Conservation (phyloP, 2,113 vertebrate species). For the Phoxinus phoxinus region DNA sequence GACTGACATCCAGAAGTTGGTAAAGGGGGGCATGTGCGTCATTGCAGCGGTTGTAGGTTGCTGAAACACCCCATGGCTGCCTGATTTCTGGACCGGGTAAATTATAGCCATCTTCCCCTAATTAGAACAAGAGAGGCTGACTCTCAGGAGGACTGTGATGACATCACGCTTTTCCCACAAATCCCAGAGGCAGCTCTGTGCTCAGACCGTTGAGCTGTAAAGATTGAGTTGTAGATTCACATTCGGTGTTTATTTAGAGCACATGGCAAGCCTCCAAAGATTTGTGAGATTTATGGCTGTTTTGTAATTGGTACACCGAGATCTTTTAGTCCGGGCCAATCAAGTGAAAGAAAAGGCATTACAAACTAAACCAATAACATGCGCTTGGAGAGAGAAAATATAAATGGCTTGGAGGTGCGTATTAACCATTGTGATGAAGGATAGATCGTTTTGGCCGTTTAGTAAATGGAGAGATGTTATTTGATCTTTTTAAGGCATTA, state of each 20-base stretch:
- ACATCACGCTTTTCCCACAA: slow-evolving; percentile 54
- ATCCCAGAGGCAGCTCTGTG: slow-evolving; percentile 42
- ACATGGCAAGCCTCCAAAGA: slow-evolving; percentile 18
- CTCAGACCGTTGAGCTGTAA: slow-evolving; percentile 20
- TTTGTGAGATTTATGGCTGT: slow-evolving; percentile 24
- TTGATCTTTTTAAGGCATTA: neutral
- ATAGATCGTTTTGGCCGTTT: neutral
- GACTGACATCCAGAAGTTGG: neutral
- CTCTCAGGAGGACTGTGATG: slow-evolving; percentile 49
- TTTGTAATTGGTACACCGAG: slow-evolving; percentile 15
- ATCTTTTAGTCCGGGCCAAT: neutral
- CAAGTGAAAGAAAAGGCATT: slow-evolving; percentile 2
- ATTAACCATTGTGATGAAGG: neutral
- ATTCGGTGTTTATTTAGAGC: slow-evolving; percentile 16
- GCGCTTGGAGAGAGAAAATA: neutral
- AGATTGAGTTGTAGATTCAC: slow-evolving; percentile 25
- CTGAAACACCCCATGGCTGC: slow-evolving; percentile 38
- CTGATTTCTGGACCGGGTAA: slow-evolving; percentile 38
- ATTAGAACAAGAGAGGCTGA: slow-evolving; percentile 54
- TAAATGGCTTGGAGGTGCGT: neutral
- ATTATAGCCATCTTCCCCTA: slow-evolving; percentile 50
- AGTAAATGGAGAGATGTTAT: neutral
- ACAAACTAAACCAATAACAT: neutral
- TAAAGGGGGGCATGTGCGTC: slow-evolving; percentile 32
- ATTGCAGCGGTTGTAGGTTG: slow-evolving; percentile 39